Evolutionary conservation across 2,888 invertebrate genomes (phyloP), one percentile per base, ranked within the genome.

Genomic region (Anarsia innoxiella): DNA sequence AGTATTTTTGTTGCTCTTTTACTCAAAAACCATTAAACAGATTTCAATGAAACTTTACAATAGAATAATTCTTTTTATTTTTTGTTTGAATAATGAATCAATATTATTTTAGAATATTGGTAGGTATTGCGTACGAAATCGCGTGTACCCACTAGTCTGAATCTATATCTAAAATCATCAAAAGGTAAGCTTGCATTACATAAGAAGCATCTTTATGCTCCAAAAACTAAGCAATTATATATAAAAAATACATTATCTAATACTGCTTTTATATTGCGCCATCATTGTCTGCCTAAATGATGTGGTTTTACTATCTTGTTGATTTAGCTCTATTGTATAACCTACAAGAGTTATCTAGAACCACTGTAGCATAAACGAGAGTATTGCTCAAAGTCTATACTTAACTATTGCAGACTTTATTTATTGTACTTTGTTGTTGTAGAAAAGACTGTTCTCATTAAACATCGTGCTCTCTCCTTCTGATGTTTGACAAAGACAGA

Each of bases 221-320:
- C 6, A 19, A 19, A 19, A 19, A 19, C 6, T 19, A 19, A 6
- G 19, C 19, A 19, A 19, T 19, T 19, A 19, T 3, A 19, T 19
- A 19, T 19, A 19, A 19, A 19, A 19, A 19, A 25, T n/a, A 25
- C 25, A 25, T 25, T 25, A 25, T 25, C 25, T 25, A 25, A 25
- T n/a, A 25, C 6, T 6, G 9, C 25, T 9, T 25, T 25, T 25
- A 19, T 19, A 6, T 19, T 19, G 19, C 6, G 6, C 19, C 19
- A 48, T 51, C 56, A 57, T 54, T 38, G 46, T 48, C 51, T 68
- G 19, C 19, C 19, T 19, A 19, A 6, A 6, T 19, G 6, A 19
- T 6, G 6, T 5, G 6, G 6, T 19, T 19, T 19, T 19, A 19
- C 6, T 19, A 3, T 5, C 4, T 19, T 5, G 19, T 3, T 19